These are phyloP conservation scores for Coregonus sp. DNA, from an alignment of 2,797 vertebrate genomes.

Conservation along the genomic window DNA sequence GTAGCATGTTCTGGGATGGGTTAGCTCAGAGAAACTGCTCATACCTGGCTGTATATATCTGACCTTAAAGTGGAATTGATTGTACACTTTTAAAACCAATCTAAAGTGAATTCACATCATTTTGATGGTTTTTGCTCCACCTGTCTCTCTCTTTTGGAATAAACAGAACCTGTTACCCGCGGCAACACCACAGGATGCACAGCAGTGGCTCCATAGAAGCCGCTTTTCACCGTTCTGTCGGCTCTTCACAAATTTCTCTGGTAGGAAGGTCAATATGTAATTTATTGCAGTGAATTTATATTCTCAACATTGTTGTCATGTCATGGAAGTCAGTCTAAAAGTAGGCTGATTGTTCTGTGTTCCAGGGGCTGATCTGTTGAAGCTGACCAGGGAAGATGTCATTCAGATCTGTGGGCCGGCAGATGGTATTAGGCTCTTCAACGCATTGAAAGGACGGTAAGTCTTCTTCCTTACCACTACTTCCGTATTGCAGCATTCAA, in stretches of 20 bases:
- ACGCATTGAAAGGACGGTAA: slow-evolving; percentile 91
- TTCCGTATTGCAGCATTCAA: no score
- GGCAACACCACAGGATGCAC: slow-evolving; percentile 91
- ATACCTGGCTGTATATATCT: not conserved
- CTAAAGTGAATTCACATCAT: not conserved
- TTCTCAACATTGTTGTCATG: not conserved
- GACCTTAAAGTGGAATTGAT: not conserved
- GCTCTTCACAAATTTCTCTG: slow-evolving; percentile 96
- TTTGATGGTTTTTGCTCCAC: slow-evolving; percentile 20
- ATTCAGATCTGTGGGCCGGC: slow-evolving; percentile 98
- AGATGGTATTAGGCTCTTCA: slow-evolving; percentile 95
- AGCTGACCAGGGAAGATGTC: slow-evolving; percentile 93
- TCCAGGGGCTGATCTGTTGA: slow-evolving; percentile 90
- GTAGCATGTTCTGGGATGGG: slow-evolving; percentile 6
- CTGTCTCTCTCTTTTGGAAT: slow-evolving; percentile 62
- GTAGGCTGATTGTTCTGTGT: not conserved
- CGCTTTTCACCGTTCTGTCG: slow-evolving; percentile 92
- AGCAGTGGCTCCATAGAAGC: slow-evolving; percentile 96
- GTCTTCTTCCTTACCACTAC: slow-evolving; percentile 41
- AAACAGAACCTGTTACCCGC: slow-evolving; percentile 92
- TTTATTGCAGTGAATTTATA: not conserved
- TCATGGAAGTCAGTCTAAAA: not conserved
- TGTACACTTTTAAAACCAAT: not conserved
- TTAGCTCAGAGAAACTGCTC: not conserved
- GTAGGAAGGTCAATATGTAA: slow-evolving; percentile 59